A percentile compares a stretch with the other conserved stretches of the same genome.
Conservation (phyloP, 1,140 invertebrate species). For the Anoplophora glabripennis region DNA sequence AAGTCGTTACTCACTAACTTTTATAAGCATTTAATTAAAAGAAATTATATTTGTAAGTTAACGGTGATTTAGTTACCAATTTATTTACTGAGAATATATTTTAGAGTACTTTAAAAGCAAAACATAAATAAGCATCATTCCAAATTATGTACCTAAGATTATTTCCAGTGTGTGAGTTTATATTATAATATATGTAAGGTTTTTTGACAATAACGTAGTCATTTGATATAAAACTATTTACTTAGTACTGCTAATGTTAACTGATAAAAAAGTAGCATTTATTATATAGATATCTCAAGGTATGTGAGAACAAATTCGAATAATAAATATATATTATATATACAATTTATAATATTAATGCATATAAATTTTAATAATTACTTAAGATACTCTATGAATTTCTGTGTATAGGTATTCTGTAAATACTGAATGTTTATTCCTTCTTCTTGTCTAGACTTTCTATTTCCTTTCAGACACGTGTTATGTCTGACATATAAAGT, state of each 20-base stretch:
- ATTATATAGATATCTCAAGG: slow-evolving; percentile 44
- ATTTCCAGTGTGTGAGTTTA: slow-evolving; percentile 46
- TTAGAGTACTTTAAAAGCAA: slow-evolving; percentile 37
- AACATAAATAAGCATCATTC: slow-evolving; percentile 39
- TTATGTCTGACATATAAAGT: slow-evolving; percentile 2
- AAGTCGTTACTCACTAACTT: slow-evolving; percentile 44
- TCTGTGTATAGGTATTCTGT: slow-evolving; percentile 40
- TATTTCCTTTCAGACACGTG: slow-evolving; percentile 14
- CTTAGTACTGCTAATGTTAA: slow-evolving; percentile 46
- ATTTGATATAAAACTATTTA: slow-evolving; percentile 48
- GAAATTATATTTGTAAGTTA: slow-evolving; percentile 28
- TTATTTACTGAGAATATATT: slow-evolving; percentile 27
- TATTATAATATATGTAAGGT: slow-evolving; percentile 32
- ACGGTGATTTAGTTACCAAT: slow-evolving; percentile 44
- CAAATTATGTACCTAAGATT: slow-evolving; percentile 49
- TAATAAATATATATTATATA: slow-evolving; percentile 40
- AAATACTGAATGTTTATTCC: slow-evolving; percentile 37
- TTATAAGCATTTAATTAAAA: slow-evolving; percentile 46
- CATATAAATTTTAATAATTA: slow-evolving; percentile 39
- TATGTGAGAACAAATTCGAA: slow-evolving; percentile 39
- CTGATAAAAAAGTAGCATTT: slow-evolving; percentile 45
- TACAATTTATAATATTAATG: slow-evolving; percentile 38
- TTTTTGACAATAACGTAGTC: slow-evolving; percentile 50
- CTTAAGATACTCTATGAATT: slow-evolving; percentile 33
- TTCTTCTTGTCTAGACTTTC: slow-evolving; percentile 19